Evolutionary conservation across 2,797 vertebrate species (phyloP).

Genomic region (Sebastes nivosus): DNA sequence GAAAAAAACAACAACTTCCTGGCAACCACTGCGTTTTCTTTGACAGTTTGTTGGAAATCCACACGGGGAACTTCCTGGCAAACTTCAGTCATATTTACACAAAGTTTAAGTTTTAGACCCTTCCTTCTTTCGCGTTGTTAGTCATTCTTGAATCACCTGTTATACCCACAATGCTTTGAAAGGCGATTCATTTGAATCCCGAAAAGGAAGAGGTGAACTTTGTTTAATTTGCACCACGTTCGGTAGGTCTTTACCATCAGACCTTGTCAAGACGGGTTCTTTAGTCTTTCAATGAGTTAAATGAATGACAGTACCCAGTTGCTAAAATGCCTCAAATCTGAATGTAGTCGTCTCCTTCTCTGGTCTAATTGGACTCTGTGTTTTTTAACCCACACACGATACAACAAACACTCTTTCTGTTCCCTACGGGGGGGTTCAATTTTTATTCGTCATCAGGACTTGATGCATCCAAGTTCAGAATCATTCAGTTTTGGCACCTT

Average conservation of each 20-base stretch:
- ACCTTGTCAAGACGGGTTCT: too few relatives aligned
- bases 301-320: neutral
- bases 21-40: too few relatives aligned
- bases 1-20: too few relatives aligned
- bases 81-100: too few relatives aligned
- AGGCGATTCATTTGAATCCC: too few relatives aligned
- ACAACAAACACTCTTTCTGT: slow-evolving; percentile 48
- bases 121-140: neutral
- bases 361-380: neutral
- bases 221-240: too few relatives aligned
- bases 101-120: too few relatives aligned
- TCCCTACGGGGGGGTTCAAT: slow-evolving; percentile 71
- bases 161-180: too few relatives aligned
- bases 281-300: too few relatives aligned
- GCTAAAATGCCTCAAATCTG: neutral
- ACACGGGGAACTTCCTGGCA: neutral
- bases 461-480: slow-evolving; percentile 82
- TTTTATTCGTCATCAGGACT: slow-evolving; percentile 81
- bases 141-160: neutral
- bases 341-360: neutral
- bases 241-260: too few relatives aligned
- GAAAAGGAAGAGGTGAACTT: too few relatives aligned
- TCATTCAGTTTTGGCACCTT: slow-evolving; percentile 83
- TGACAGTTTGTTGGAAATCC: neutral
- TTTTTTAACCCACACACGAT: slow-evolving; percentile 14